Evolutionary conservation across 2,888 invertebrate genomes (phyloP).

Genomic region (Branchellion lobata): DNA sequence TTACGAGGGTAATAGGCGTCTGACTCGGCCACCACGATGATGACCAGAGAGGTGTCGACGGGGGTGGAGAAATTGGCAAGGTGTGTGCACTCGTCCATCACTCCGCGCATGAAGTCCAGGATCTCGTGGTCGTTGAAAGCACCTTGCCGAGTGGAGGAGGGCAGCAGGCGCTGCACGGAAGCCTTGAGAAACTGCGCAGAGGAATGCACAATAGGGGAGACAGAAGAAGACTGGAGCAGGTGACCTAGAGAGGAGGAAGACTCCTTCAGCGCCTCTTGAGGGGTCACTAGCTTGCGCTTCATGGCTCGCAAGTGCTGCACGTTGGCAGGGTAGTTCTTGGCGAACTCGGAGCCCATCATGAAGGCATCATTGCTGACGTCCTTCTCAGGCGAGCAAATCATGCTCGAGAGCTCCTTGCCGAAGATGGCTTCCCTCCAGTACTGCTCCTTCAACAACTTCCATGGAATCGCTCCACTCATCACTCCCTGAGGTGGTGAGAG

Average conservation of each 20-base stretch:
- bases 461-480: slow-evolving; percentile 84
- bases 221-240: neutral
- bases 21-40: slow-evolving; percentile 82
- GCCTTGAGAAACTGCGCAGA: slow-evolving; percentile 6
- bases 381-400: slow-evolving; percentile 65
- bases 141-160: neutral
- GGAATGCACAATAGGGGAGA: neutral
- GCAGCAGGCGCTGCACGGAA: neutral
- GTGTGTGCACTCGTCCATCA: slow-evolving; percentile 99
- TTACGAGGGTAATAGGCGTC: slow-evolving; percentile 83
- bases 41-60: slow-evolving; percentile 83
- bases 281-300: neutral
- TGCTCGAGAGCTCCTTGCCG: slow-evolving; percentile 70
- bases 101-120: slow-evolving; percentile 88
- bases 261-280: neutral
- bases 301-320: slow-evolving; percentile 55
- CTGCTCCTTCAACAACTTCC: slow-evolving; percentile 85
- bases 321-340: slow-evolving; percentile 68
- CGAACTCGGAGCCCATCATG: slow-evolving; percentile 71
- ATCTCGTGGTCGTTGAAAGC: slow-evolving; percentile 40
- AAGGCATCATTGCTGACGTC: slow-evolving; percentile 44
- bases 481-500: neutral
- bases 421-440: slow-evolving; percentile 79
- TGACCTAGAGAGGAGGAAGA: neutral
- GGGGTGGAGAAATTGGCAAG: slow-evolving; percentile 83